Conservation (phyloP, 1,140 invertebrate species). For the Papilio aristodemus region DNA sequence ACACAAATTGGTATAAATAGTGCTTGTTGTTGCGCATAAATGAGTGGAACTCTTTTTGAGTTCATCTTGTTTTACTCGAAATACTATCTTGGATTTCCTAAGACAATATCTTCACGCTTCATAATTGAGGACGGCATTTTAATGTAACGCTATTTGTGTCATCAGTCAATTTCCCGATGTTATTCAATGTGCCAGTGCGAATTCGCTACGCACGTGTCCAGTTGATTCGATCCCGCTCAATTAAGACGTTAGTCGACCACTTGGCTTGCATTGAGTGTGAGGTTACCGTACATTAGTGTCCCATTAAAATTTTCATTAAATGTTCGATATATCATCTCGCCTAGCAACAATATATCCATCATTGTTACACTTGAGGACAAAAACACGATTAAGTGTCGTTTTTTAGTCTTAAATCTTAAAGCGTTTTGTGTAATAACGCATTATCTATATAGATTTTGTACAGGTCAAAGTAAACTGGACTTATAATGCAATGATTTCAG, state of each 20-base stretch:
- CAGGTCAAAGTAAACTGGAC: background rate
- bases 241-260: slow-evolving; percentile 41
- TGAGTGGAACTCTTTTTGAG: too few species aligned
- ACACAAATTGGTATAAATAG: too few species aligned
- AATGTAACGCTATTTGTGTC: slow-evolving; percentile 36
- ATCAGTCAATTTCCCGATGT: slow-evolving; percentile 1
- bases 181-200: slow-evolving; percentile 38
- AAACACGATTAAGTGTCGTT: too few species aligned
- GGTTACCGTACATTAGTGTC: slow-evolving; percentile 3
- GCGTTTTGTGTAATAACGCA: too few species aligned
- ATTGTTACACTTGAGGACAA: background rate
- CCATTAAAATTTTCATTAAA: background rate
- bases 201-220: slow-evolving; percentile 38
- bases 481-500: background rate
- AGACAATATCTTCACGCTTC: background rate
- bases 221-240: slow-evolving; percentile 37
- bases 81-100: background rate
- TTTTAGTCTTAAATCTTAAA: background rate
- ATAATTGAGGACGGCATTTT: slow-evolving; percentile 23
- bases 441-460: too few species aligned
- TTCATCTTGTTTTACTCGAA: too few species aligned
- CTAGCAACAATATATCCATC: too few species aligned
- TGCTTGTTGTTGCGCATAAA: too few species aligned
- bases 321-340: background rate
- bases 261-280: slow-evolving; percentile 34